Conservation (phyloP, 2,113 vertebrate species). For the Scalopus aquaticus region DNA sequence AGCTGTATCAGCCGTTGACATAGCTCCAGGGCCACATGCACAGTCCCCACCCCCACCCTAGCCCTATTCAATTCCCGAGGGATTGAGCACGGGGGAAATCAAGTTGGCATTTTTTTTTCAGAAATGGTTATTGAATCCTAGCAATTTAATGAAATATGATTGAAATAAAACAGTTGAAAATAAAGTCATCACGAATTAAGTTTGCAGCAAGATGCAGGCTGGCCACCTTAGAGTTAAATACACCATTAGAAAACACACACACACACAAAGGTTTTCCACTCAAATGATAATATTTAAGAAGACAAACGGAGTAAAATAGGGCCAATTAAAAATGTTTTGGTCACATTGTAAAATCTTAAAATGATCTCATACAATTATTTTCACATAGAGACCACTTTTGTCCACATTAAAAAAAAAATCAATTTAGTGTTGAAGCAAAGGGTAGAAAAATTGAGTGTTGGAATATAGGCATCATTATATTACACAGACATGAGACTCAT, state of each 20-base stretch:
- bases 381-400: slow-evolving; percentile 11
- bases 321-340: background rate
- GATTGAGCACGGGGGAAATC: slow-evolving; percentile 58
- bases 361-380: slow-evolving; percentile 41
- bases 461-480: slow-evolving; percentile 85
- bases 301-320: slow-evolving; percentile 10
- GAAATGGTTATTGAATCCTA: slow-evolving; percentile 50
- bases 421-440: slow-evolving; percentile 7
- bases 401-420: slow-evolving; percentile 18
- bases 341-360: slow-evolving; percentile 36
- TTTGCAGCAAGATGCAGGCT: background rate
- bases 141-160: background rate
- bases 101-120: slow-evolving; percentile 58
- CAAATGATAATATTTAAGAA: slow-evolving; percentile 21
- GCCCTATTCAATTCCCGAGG: slow-evolving; percentile 75
- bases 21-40: slow-evolving; percentile 84
- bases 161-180: slow-evolving; percentile 22
- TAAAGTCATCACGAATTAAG: slow-evolving; percentile 13
- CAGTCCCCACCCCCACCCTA: slow-evolving; percentile 53
- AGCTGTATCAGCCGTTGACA: slow-evolving; percentile 80
- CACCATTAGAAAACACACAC: background rate
- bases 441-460: slow-evolving; percentile 63
- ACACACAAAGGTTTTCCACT: background rate
- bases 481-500: slow-evolving; percentile 81
- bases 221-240: too few relatives aligned